Percentiles rank a stretch among this genome's conserved stretches.
Conservation (phyloP, 2,888 invertebrate species). For the Cabera pusaria region DNA sequence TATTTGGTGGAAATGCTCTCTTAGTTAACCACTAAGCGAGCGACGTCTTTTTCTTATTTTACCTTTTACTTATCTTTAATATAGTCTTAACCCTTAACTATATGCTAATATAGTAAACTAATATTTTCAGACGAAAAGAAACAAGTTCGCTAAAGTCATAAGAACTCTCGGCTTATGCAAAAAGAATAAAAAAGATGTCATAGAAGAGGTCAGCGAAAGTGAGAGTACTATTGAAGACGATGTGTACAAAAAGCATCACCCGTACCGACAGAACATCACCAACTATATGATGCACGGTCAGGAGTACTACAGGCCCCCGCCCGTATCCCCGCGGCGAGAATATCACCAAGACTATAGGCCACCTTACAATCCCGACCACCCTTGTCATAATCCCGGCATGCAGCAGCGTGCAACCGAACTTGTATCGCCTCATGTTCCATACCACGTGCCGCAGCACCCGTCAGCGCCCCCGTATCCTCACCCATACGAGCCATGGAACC, state of each 20-base stretch:
- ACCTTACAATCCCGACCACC: slow-evolving; percentile 27
- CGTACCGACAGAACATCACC: slow-evolving; percentile 57
- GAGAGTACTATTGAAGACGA: slow-evolving; percentile 51
- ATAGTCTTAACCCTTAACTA: too few relatives aligned
- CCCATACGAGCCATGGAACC: slow-evolving; percentile 35
- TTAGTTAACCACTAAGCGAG: too few relatives aligned
- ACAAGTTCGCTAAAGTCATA: slow-evolving; percentile 53
- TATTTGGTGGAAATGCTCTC: too few relatives aligned
- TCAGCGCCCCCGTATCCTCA: slow-evolving; percentile 38
- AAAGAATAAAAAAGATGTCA: slow-evolving; percentile 56
- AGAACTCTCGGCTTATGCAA: slow-evolving; percentile 54
- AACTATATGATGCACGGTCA: slow-evolving; percentile 62
- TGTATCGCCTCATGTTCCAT: neutral
- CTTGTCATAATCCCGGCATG: slow-evolving; percentile 17
- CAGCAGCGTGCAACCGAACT: slow-evolving; percentile 1
- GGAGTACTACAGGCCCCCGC: slow-evolving; percentile 52
- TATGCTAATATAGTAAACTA: too few relatives aligned
- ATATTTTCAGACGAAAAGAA: slow-evolving; percentile 54
- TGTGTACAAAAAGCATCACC: slow-evolving; percentile 35
- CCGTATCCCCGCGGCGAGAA: slow-evolving; percentile 33
- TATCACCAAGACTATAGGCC: slow-evolving; percentile 14
- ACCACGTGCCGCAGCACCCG: slow-evolving; percentile 29
- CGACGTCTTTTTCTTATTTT: too few relatives aligned
- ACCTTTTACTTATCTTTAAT: too few relatives aligned
- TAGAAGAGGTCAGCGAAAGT: slow-evolving; percentile 60